Conservation (phyloP, 2,797 vertebrate species). For the Myotis vivesi region DNA sequence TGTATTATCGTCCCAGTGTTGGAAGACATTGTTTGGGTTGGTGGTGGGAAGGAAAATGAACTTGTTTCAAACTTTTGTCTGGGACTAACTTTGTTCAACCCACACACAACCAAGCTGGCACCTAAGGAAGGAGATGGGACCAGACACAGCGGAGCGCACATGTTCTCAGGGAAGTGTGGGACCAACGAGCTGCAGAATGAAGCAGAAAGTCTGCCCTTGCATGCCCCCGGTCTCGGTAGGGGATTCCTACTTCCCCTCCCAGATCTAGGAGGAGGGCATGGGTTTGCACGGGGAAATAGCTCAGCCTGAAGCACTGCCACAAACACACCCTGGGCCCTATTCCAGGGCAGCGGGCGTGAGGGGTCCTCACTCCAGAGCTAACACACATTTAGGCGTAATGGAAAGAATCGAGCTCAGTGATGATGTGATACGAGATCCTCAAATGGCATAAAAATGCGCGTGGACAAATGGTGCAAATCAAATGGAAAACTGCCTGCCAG, state of each 20-base stretch:
- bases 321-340: neutral
- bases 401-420: neutral
- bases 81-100: no score
- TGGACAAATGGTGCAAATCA: slow-evolving; percentile 44
- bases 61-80: neutral
- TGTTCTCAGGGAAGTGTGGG: no score
- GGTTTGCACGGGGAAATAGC: neutral
- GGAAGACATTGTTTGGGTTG: neutral
- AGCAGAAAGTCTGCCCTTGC: accelerated
- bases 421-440: neutral
- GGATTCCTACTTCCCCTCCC: neutral
- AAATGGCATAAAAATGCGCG: slow-evolving; percentile 1
- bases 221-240: accelerated
- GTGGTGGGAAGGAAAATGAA: neutral
- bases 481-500: neutral
- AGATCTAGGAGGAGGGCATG: neutral
- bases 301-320: neutral
- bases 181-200: accelerated
- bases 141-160: accelerated
- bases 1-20: accelerated
- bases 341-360: neutral
- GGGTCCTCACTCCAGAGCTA: neutral
- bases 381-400: neutral
- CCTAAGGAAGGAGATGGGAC: neutral
- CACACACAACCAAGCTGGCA: neutral